Evolutionary conservation across 2,888 invertebrate genomes (phyloP).

Genomic region (Endotricha flammealis): DNA sequence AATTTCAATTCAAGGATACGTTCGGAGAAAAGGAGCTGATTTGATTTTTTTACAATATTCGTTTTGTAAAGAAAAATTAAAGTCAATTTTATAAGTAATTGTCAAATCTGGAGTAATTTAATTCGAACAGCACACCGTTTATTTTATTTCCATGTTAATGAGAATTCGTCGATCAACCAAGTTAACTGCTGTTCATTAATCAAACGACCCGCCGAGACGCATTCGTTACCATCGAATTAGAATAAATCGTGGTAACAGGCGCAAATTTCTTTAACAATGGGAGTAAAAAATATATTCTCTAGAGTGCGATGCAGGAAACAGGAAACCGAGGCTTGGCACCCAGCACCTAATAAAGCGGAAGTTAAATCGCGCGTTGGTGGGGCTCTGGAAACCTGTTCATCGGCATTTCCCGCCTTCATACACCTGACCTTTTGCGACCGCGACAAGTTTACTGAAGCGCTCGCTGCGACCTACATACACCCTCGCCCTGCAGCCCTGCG

Average conservation of each 20-base stretch:
- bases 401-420: constrained; percentile 72
- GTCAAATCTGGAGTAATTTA: constrained; percentile 2
- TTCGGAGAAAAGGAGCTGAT: too few species aligned
- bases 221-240: constrained; percentile 52
- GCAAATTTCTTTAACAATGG: constrained; percentile 28
- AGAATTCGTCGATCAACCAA: constrained; percentile 34
- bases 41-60: too few species aligned
- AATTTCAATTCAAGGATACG: too few species aligned
- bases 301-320: constrained; percentile 37
- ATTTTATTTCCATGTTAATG: constrained; percentile 34
- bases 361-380: constrained; percentile 47
- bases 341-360: constrained; percentile 64
- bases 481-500: constrained; percentile 40
- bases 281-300: constrained; percentile 30
- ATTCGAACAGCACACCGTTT: constrained; percentile 14
- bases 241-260: constrained; percentile 40
- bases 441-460: constrained; percentile 73
- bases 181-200: constrained; percentile 47
- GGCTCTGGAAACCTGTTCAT: constrained; percentile 51
- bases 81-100: neutral
- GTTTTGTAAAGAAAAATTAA: too few species aligned
- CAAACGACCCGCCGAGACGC: constrained; percentile 35
- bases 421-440: constrained; percentile 74
- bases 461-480: constrained; percentile 68
- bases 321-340: constrained; percentile 50